Evolutionary conservation across 1,140 invertebrate genomes (phyloP).

Genomic region (Drosophila kanapiae): DNA sequence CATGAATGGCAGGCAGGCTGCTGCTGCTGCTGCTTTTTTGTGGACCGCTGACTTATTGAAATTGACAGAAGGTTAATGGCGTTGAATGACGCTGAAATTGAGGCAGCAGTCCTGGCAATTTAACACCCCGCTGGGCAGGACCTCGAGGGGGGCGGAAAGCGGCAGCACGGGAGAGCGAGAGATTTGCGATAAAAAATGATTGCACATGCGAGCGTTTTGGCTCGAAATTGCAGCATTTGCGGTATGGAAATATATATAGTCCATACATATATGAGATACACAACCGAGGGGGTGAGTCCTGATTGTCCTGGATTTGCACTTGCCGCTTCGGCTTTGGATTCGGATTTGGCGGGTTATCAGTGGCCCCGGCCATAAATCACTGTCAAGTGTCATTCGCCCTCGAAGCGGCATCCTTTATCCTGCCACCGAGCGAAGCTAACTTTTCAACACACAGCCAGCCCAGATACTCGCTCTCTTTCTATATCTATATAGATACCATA

Average conservation of each 20-base stretch:
- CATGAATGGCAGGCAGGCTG: conserved; percentile 19
- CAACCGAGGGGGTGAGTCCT: conserved; percentile 18
- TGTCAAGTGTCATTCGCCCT: conserved; percentile 85
- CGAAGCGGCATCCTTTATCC: conserved; percentile 66
- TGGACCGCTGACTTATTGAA: conserved; percentile 72
- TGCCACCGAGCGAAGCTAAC: conserved; percentile 48
- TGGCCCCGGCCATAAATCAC: conserved; percentile 83
- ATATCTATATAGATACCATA: conserved; percentile 22
- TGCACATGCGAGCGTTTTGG: conserved; percentile 75
- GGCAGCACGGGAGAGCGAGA: conserved; percentile 20
- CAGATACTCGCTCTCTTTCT: conserved; percentile 17
- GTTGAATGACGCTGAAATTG: conserved; percentile 55
- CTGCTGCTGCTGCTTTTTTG: conserved; percentile 10
- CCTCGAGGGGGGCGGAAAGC: conserved; percentile 8
- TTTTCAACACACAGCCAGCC: conserved; percentile 50
- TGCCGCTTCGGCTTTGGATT: conserved; percentile 56
- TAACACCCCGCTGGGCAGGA: conserved; percentile 74
- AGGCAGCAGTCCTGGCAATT: conserved; percentile 65
- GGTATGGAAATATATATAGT: conserved; percentile 72
- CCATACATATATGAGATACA: conserved; percentile 32
- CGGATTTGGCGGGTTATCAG: conserved; percentile 74
- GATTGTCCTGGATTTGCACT: conserved; percentile 70
- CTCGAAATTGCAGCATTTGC: conserved; percentile 80
- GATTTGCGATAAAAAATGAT: conserved; percentile 84
- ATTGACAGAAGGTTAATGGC: conserved; percentile 83